A percentile compares a stretch with the other conserved stretches of the same genome.
Conservation (phyloP, 1,140 invertebrate species). For the Zaprionus capensis region DNA sequence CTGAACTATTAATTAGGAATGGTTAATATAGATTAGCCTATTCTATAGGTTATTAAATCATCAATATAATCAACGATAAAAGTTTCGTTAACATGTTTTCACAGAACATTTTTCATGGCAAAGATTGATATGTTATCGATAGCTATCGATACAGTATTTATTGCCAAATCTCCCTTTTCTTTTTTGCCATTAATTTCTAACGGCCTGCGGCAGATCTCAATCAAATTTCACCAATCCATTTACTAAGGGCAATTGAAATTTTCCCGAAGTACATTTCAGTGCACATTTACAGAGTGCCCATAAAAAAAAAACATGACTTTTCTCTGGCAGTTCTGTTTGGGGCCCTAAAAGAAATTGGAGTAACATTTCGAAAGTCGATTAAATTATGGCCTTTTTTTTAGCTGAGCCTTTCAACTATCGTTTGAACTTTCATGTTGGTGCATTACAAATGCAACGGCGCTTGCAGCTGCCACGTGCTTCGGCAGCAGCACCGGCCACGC, state of each 20-base stretch:
- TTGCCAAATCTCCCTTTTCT: background rate
- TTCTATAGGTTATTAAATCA: no score
- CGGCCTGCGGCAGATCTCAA: background rate
- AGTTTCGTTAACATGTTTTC: no score
- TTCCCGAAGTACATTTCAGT: background rate
- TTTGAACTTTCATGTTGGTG: slow-evolving; percentile 48
- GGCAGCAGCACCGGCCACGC: slow-evolving; percentile 28
- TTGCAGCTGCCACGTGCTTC: slow-evolving; percentile 61
- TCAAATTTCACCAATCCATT: slow-evolving; percentile 1
- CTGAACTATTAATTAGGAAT: no score
- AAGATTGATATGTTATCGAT: background rate
- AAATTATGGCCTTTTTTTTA: slow-evolving; percentile 12
- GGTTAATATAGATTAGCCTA: no score
- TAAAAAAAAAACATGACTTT: background rate
- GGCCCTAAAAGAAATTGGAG: slow-evolving; percentile 1
- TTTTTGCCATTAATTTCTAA: background rate
- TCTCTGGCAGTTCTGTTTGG: background rate
- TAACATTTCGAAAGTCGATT: slow-evolving; percentile 18
- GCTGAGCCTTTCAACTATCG: background rate
- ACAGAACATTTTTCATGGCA: no score
- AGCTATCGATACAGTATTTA: background rate
- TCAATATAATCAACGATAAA: no score
- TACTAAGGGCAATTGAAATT: background rate
- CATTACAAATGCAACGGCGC: slow-evolving; percentile 11
- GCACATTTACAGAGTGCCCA: background rate